Base-by-base conservation (phyloP, 2,113 vertebrate species). In the Ptilorrhoa leucosticta region DNA sequence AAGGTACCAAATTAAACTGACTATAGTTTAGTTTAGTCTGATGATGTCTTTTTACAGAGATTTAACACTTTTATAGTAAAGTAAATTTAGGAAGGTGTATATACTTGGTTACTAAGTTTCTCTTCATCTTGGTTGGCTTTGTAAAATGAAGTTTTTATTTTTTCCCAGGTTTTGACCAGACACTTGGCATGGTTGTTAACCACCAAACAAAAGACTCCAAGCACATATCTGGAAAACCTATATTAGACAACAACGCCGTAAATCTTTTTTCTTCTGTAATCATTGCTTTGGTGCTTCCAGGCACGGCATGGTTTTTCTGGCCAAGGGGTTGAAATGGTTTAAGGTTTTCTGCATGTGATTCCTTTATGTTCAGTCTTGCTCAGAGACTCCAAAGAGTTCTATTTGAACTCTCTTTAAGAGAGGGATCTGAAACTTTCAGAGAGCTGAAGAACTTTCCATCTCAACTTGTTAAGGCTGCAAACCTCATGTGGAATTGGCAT, bases 221-320 rank as follows among this genome's bases (percentile, higher is more conserved):
- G 91, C 83, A 98, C 76, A 98, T 99, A 95, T 98, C 98, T 72
- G 99, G 99, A 54, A 99, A 99, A 83, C 98, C 99, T 23, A 99
- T 99, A 93, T 94, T 99, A 50, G 99, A 99, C 96, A 99, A 99
- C 98, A 99, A 99, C 0, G 98, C 98, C 0, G 99, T 99, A 28
- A 99, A 99, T 95, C 98, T 99, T 30, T 99, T 99, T 96, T 99
- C 99, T 85, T 98, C 98, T 7, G 94, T 99, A 35, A 93, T 99
- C 24, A 73, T 99, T 28, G 99, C 99, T 12, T 97, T 99, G 48
- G 30, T 98, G 54, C 98, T 99, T 72, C 99, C 99, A 10, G 98
- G 99, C n/a, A 60, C 98, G 15, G 98, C 99, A 0, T 99, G 98
- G 97, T 98, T 97, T 5, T 91, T 98, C 92, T 99, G 99, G 99